Base-by-base conservation (phyloP, 2,113 vertebrate species). In the Todiramphus chloris region DNA sequence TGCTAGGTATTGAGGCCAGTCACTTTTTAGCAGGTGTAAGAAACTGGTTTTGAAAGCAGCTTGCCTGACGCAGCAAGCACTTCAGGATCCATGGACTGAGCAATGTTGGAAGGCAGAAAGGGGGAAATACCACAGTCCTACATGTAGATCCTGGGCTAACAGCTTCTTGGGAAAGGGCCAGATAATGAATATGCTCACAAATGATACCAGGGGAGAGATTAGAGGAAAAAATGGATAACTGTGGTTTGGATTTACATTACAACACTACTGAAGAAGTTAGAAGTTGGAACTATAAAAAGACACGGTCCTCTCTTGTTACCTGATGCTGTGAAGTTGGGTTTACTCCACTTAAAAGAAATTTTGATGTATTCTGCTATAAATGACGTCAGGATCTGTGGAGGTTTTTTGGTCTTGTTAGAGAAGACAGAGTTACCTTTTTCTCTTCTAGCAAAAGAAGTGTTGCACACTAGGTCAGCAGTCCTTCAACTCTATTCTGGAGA, bases 261-360 rank as follows among this genome's bases (percentile, higher is more conserved):
- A 55, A 4, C 3, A 3, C 39, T 56, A 53, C 51, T 87, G 33
- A 16, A 60, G 48, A 30, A 72, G 2, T 28, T n/a, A 25, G 31
- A 30, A 60, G 48, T 1, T 12, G 10, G 27, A 43, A 9, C 15
- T 68, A 2, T 9, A 55, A 68, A 44, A 35, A 33, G 13, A 5
- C 6, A 1, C 1, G 2, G 1, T 14, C 19, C 4, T 44, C 20
- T 58, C 31, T 70, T 27, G 2, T 8, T 19, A 1, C 0, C 0
- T 24, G 37, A 59, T 79, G 43, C 53, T 31, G 27, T 62, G 63
- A 39, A 35, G 11, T 20, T 44, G 3, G 13, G 37, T 80, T 66
- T 66, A 7, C 31, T 62, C 55, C 16, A 30, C 3, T 13, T 48
- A 16, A 11, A 10, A 43, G 75, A 53, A 44, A 53, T 69, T 14